Conservation (phyloP, 2,888 invertebrate species). For the Rotaria socialis region DNA sequence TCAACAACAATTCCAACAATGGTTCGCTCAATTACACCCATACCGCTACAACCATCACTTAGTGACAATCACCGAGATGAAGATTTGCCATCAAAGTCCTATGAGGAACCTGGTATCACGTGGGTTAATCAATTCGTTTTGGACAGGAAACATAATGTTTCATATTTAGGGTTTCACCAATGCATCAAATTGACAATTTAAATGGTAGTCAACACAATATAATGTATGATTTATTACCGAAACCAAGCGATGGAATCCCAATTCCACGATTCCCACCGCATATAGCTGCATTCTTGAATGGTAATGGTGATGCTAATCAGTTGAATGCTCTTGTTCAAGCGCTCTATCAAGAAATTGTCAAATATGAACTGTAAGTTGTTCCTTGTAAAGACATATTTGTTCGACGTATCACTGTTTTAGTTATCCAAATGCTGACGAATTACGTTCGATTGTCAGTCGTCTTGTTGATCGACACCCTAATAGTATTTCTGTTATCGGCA, state of each 20-base stretch:
- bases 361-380: constrained; percentile 24
- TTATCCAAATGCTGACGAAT: constrained; percentile 36
- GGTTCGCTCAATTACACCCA: not conserved
- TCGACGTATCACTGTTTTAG: not conserved
- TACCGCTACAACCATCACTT: not conserved
- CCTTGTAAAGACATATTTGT: not conserved
- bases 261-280: constrained; percentile 31
- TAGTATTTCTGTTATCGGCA: constrained; percentile 19
- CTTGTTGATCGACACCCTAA: constrained; percentile 31
- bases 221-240: constrained; percentile 16
- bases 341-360: constrained; percentile 14
- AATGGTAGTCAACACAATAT: not conserved
- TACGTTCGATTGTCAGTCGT: constrained; percentile 35
- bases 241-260: not conserved
- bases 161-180: not conserved
- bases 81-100: not conserved
- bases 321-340: constrained; percentile 35
- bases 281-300: constrained; percentile 21
- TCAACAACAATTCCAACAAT: not conserved
- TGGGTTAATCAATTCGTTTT: not conserved
- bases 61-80: not conserved
- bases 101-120: not conserved
- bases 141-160: not conserved
- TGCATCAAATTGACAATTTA: not conserved
- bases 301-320: constrained; percentile 7